phyloP scores from a whole-genome alignment of 2,888 invertebrate species.

The Lasiommata megera region DNA sequence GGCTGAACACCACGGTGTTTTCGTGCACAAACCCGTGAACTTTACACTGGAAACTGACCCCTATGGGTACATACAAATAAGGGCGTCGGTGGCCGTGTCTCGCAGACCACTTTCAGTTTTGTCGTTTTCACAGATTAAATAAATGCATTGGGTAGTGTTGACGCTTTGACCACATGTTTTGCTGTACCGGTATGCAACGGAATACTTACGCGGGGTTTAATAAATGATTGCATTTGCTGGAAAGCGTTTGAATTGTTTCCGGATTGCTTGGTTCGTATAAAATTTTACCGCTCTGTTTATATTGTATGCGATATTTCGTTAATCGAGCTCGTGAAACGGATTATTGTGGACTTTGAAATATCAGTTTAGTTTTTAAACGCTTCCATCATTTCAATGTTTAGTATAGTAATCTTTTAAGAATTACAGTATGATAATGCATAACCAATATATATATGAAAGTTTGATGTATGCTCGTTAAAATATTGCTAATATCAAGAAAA shows the following conservation, averaged over 20 bases:
- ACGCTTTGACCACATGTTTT: constrained; percentile 34
- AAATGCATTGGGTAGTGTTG: constrained; percentile 35
- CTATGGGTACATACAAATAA: constrained; percentile 17
- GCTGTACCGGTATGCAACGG: constrained; percentile 18
- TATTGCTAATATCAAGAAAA: no score
- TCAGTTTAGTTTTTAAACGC: no score
- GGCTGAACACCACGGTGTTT: constrained; percentile 51
- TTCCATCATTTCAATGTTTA: no score
- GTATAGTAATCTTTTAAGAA: no score
- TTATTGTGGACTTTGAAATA: no score
- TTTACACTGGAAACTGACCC: constrained; percentile 21
- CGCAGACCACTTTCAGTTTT: constrained; percentile 72
- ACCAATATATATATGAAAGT: no score
- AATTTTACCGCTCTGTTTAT: neutral
- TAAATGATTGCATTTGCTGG: constrained; percentile 36
- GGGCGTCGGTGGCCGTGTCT: constrained; percentile 43
- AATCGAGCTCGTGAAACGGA: no score
- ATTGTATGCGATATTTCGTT: neutral
- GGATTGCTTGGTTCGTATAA: constrained; percentile 22
- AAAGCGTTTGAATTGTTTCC: constrained; percentile 35
- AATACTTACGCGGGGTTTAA: constrained; percentile 35
- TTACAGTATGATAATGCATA: no score
- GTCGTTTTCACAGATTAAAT: constrained; percentile 39
- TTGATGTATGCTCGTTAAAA: no score
- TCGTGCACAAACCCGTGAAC: constrained; percentile 26